Conservation (phyloP, 2,888 invertebrate genomes). For the Trichacis sp. region DNA sequence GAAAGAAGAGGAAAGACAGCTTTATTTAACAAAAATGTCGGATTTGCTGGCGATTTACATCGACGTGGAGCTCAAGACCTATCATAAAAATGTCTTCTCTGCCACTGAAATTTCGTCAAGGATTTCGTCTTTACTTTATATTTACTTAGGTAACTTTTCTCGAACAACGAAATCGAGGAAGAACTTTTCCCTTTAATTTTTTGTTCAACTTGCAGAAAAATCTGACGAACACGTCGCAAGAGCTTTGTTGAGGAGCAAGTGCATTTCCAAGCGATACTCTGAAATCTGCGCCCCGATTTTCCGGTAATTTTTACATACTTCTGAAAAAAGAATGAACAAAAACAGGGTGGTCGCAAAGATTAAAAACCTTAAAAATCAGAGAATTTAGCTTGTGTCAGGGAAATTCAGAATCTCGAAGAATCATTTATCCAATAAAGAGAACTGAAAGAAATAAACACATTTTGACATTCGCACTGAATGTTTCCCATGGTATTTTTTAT, state of each 20-base stretch:
- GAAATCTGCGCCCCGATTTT: conserved; percentile 58
- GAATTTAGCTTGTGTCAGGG: too few species aligned
- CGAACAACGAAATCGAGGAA: too few species aligned
- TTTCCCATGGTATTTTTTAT: too few species aligned
- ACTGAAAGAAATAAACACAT: too few species aligned
- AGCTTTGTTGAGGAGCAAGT: conserved; percentile 56
- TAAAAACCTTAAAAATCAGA: too few species aligned
- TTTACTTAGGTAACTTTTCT: conserved; percentile 63
- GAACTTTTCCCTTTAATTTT: too few species aligned
- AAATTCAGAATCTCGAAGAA: too few species aligned
- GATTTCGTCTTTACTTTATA: conserved; percentile 54
- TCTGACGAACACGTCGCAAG: conserved; percentile 62
- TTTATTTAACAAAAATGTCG: conserved; percentile 66
- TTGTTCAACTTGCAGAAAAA: conserved; percentile 46
- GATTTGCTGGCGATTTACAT: conserved; percentile 65
- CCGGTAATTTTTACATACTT: conserved; percentile 51
- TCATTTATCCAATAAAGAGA: too few species aligned
- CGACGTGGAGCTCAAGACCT: conserved; percentile 64
- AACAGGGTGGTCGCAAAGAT: too few species aligned
- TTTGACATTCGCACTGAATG: too few species aligned
- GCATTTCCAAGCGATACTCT: conserved; percentile 50
- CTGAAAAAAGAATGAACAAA: too few species aligned
- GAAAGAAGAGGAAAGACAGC: conserved; percentile 57
- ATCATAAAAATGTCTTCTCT: conserved; percentile 44
- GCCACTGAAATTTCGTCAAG: conserved; percentile 49